Conservation (phyloP, 2,113 vertebrate genomes). For the Helogale parvula region DNA sequence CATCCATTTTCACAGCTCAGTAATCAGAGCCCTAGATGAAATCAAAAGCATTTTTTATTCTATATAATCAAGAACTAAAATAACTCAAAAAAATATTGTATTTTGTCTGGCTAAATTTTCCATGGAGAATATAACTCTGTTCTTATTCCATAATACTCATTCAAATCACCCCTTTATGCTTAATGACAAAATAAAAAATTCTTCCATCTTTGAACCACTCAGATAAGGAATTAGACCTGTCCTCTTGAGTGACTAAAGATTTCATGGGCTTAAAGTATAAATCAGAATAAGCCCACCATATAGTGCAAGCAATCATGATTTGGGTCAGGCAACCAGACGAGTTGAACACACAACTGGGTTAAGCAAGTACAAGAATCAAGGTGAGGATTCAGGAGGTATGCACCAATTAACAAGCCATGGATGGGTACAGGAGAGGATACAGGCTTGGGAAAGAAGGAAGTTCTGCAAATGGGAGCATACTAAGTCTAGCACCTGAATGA, state of each 20-base stretch:
- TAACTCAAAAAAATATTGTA: neutral
- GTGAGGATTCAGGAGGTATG: neutral
- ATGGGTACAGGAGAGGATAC: neutral
- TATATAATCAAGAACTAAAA: slow-evolving; percentile 38
- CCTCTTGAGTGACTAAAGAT: neutral
- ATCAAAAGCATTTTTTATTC: slow-evolving; percentile 34
- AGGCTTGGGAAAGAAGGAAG: neutral
- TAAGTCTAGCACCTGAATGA: neutral
- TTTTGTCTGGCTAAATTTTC: slow-evolving; percentile 36
- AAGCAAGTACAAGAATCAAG: neutral
- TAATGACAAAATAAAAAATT: neutral
- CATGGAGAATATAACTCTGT: neutral
- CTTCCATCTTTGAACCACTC: neutral
- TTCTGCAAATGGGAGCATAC: neutral
- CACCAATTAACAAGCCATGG: neutral
- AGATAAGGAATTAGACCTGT: neutral
- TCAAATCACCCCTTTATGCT: neutral
- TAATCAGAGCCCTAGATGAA: slow-evolving; percentile 1
- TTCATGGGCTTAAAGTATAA: neutral
- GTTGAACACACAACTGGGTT: neutral
- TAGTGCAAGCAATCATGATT: neutral
- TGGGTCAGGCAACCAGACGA: neutral
- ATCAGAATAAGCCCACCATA: neutral
- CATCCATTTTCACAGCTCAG: slow-evolving; percentile 15
- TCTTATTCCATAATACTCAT: slow-evolving; percentile 20